Base-by-base conservation (phyloP, 2,888 invertebrate genomes). In the Drosophila atripex region DNA sequence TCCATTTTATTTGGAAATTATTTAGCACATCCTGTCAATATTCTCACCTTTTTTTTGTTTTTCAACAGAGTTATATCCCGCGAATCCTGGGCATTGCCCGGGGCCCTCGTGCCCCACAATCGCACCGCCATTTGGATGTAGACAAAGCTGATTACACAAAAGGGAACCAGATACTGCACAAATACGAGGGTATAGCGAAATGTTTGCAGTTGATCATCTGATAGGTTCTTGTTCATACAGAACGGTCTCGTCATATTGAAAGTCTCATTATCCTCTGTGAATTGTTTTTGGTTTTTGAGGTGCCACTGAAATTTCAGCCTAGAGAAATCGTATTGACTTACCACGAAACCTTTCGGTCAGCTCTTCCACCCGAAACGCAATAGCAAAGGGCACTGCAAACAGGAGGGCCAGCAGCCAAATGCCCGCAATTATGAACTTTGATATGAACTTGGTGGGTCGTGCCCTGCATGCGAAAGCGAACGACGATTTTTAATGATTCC, bases 131-230 rank as follows among this genome's bases (percentile, higher is more conserved):
- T 96, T 86, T 96, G 91, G 50, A 92, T 94, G 91, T 97, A 97
- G 12, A 96, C 96, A 88, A 94, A 96, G 54, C 95, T 94, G 85
- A 97, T 96, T 76, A 97, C 94, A 77, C 94, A 93, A 75, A 97
- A 92, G 0, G 97, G 97, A 46, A 96, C 94, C 76, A 97, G 92
- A 89, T 97, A 97, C 92, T 95, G 93, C 8, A 93, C 91, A 71
- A 93, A 91, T 16, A 93, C 93, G 58, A 94, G 83, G 0, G 92
- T 88, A 60, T 93, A 92, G 18, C 93, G 90, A 84, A 93, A 94
- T 5, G 90, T 90, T 69, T 92, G 90, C 90, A 94, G 90, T 61
- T 92, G 91, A 14, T 90, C 87, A 5, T 92, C 91, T 1, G 92
- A 91, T 45, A 93, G 87, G 78, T 93, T 92, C 28, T 91, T 91